Conservation (phyloP, 2,797 vertebrate species). For the Bryconaethiops microstoma region DNA sequence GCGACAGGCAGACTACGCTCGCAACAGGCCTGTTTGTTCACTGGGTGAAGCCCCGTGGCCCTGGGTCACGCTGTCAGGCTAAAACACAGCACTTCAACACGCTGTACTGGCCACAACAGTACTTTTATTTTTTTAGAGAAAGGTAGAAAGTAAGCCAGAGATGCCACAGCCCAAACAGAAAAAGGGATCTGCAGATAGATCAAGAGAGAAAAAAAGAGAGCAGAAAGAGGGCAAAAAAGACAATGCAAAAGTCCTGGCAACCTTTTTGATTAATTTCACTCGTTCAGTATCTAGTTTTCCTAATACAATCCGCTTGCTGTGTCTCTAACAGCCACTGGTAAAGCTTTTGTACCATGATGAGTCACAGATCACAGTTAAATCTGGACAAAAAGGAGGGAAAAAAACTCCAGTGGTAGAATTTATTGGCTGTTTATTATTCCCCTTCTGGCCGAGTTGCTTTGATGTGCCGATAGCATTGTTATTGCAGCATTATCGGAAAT, state of each 20-base stretch:
- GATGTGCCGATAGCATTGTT: constrained; percentile 50
- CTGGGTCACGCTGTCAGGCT: background rate
- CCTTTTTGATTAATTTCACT: constrained; percentile 15
- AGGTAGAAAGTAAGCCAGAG: background rate
- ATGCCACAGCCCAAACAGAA: background rate
- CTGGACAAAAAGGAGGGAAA: constrained; percentile 26
- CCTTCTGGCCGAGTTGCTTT: constrained; percentile 39
- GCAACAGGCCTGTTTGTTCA: constrained; percentile 1
- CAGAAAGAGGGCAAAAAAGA: background rate
- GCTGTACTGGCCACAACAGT: background rate
- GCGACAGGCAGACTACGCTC: constrained; percentile 13
- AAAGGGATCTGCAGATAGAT: background rate
- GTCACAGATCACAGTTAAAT: constrained; percentile 32
- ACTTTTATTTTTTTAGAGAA: background rate
- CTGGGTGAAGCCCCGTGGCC: background rate
- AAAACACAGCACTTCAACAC: background rate
- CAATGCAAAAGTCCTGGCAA: constrained; percentile 24
- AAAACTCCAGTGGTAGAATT: constrained; percentile 40
- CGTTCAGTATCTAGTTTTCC: background rate
- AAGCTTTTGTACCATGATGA: constrained; percentile 25
- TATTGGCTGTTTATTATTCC: constrained; percentile 52
- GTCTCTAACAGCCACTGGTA: background rate
- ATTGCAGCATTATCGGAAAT: constrained; percentile 55
- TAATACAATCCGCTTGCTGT: background rate
- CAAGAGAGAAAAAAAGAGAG: background rate